Conservation (phyloP, 2,888 invertebrate genomes). For the Strigamia crassipes region DNA sequence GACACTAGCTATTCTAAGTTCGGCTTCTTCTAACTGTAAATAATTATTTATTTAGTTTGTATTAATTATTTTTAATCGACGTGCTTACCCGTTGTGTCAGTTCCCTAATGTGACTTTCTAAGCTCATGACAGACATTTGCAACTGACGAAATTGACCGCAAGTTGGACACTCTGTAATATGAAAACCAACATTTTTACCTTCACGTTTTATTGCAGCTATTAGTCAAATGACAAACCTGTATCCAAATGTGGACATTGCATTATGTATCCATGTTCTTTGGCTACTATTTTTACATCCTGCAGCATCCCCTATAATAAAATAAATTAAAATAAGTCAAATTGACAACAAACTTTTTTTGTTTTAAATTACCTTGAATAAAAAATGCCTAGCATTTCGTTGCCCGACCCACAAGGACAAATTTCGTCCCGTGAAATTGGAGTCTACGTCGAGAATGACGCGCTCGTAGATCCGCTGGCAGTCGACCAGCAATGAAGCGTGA, state of each 20-base stretch:
- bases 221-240: slow-evolving; percentile 60
- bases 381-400: slow-evolving; percentile 84
- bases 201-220: not conserved
- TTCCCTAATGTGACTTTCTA: slow-evolving; percentile 79
- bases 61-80: not conserved
- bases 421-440: slow-evolving; percentile 62
- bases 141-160: slow-evolving; percentile 86
- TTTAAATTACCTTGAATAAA: slow-evolving; percentile 78
- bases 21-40: slow-evolving; percentile 73
- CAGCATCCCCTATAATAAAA: slow-evolving; percentile 72
- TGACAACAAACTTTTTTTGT: not conserved
- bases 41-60: not conserved
- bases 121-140: slow-evolving; percentile 79
- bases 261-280: slow-evolving; percentile 82
- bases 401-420: slow-evolving; percentile 78
- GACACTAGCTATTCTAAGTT: slow-evolving; percentile 75
- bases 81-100: slow-evolving; percentile 79
- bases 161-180: slow-evolving; percentile 74
- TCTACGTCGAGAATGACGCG: slow-evolving; percentile 72
- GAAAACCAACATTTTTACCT: not conserved
- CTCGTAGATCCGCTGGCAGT: slow-evolving; percentile 84
- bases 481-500: slow-evolving; percentile 77
- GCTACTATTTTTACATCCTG: slow-evolving; percentile 85
- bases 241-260: slow-evolving; percentile 83
- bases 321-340: slow-evolving; percentile 50